Conservation (phyloP, 2,113 vertebrate species). For the Alces alces region DNA sequence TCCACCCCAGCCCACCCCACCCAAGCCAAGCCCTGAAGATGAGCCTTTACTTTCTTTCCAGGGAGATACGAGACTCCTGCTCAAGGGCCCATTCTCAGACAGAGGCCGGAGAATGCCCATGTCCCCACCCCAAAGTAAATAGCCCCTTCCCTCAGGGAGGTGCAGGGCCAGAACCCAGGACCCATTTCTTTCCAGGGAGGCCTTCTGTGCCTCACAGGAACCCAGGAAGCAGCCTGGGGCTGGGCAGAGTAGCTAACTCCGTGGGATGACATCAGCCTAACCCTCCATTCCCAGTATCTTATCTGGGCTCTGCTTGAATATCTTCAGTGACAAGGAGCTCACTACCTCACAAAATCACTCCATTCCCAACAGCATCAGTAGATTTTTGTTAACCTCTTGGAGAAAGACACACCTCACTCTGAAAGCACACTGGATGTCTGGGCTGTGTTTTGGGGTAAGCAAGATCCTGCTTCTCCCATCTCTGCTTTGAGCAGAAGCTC, state of each 20-base stretch:
- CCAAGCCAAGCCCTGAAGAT: not conserved
- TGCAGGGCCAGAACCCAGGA: not conserved
- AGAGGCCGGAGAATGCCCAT: accelerated
- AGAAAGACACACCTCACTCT: not conserved
- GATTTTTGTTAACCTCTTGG: not conserved
- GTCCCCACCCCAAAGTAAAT: not conserved
- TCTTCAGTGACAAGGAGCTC: not conserved
- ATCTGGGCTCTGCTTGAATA: not conserved
- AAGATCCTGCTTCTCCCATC: not conserved
- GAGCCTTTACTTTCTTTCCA: too few species aligned
- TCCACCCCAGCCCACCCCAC: too few species aligned
- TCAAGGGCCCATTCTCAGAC: not conserved
- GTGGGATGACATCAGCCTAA: not conserved
- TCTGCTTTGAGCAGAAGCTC: not conserved
- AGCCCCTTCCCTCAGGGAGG: not conserved
- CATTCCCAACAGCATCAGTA: not conserved
- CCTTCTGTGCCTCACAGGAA: not conserved
- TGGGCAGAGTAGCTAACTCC: not conserved
- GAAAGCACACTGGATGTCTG: not conserved
- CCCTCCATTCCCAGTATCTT: not conserved
- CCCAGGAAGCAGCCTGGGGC: not conserved
- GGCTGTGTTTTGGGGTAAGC: not conserved
- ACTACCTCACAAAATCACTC: not conserved
- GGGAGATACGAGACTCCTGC: accelerated
- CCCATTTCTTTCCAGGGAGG: not conserved